Base-by-base conservation (phyloP, 1,140 invertebrate genomes). In the Acromyrmex charruanus region DNA sequence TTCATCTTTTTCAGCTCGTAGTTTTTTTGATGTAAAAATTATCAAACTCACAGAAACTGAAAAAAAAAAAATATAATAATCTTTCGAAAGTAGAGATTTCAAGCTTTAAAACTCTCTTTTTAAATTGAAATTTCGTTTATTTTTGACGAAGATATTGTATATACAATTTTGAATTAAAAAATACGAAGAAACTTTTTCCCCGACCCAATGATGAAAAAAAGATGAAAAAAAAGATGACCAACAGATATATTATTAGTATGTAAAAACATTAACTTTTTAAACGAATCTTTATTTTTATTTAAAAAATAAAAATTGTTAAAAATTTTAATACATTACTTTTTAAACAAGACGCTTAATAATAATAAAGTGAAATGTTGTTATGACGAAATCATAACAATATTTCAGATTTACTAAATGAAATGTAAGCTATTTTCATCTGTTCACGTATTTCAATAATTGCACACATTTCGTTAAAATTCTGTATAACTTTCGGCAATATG, bases 381-480 rank as follows among this genome's bases (percentile, higher is more conserved):
- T 2, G 18, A 44, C 35, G 39, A 25, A 81, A 72, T 44, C 10
- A 44, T 12, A 44, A 39, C 18, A 16, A 51, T 51, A 51, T 51
- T 51, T 25, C 18, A 81, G 49, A 28, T 77, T 77, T 18, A 16
- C 12, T 39, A 71, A 39, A 4, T 61, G 25, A 65, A 81, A 72
- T 44, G 12, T 49, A 35, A 44, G 18, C 35, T 39, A 55, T 82
- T 71, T 81, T 72, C 68, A 72, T 59, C 53, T n/a, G 53, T 25
- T 31, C 7, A 51, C 16, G 18, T 69, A 44, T 82, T 74, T 72
- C 25, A 16, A 10, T 55, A 71, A 81, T 82, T 49, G 80, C 55
- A 59, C 25, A 53, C 80, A 51, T 61, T 74, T 74, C 53, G 53
- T 59, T 82, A 18, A 82, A 74, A 82, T 59, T 58, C 25, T 74